Conservation (phyloP, 2,888 invertebrate genomes). For the Andrena bicolor region DNA sequence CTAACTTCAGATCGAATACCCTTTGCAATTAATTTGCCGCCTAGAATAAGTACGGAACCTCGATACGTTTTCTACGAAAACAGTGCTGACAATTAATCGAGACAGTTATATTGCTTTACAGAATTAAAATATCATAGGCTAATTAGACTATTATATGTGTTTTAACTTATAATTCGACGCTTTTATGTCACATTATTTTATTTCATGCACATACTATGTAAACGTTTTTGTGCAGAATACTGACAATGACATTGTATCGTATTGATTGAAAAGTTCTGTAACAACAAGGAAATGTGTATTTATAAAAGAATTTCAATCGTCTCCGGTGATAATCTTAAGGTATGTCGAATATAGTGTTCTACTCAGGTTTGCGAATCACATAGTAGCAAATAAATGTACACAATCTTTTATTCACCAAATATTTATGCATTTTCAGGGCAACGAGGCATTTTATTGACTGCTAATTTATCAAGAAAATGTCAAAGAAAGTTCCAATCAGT, state of each 20-base stretch:
- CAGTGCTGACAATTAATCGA: background rate
- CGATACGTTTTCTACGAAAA: no score
- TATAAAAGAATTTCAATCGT: background rate
- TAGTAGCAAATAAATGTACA: background rate
- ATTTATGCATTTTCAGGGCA: background rate
- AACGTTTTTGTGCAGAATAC: background rate
- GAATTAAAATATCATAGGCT: background rate
- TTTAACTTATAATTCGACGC: background rate
- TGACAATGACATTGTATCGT: background rate
- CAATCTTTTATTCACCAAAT: background rate
- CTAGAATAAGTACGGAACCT: background rate
- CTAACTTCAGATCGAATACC: conserved; percentile 15
- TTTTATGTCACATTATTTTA: background rate
- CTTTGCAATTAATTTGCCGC: conserved; percentile 8
- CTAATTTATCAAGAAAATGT: conserved; percentile 53
- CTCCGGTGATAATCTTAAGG: background rate
- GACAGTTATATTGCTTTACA: background rate
- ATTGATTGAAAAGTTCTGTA: background rate
- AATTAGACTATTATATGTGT: background rate
- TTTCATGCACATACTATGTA: background rate
- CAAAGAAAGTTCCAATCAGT: conserved; percentile 45
- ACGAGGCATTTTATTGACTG: background rate
- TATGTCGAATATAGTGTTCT: background rate
- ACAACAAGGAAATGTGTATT: background rate
- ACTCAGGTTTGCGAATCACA: background rate